Base-by-base conservation (phyloP, 2,797 vertebrate genomes). In the Gymnodraco acuticeps region DNA sequence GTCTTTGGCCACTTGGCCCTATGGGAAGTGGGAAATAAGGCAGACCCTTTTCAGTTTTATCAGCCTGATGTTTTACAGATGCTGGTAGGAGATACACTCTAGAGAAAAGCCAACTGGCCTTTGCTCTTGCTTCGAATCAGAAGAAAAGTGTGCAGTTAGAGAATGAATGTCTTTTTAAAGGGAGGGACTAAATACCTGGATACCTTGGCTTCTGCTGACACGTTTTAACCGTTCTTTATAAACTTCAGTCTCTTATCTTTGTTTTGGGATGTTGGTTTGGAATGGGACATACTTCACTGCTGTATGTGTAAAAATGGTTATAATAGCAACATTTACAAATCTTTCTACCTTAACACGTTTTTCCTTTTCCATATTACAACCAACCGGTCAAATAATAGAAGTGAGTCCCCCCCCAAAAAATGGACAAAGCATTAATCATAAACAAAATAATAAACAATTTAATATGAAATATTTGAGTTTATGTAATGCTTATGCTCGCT, bases 1-100 rank as follows among this genome's bases (percentile, higher is more conserved):
- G 69, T 68, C 64, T 77, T 56, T 43, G 54, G 16, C 48, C 45
- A 58, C 56, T 50, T 66, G 70, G 27, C 52, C 20, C 20, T 46
- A 45, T 27, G 20, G 19, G 61, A 75, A 59, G 64, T 23, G 53
- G 54, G 68, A 16, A 23, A 17, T 41, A 51, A 47, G 23, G 10
- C 59, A 46, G 23, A 47, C 19, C 6, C 4, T 2, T 71, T 65
- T 63, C n/a, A 64, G 58, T 46, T 12, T 12, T 61, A 19, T 27
- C 41, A n/a, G 38, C 14, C 33, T 1, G 5, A 54, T 27, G 27
- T 33, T 14, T 75, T 27, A 77, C 20, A 50, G 42, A 56, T 72
- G 23, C 38, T 64, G 23, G 15, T 10, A 8, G 45, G 47, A 61
- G 64, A 60, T 23, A n/a, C 45, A 23, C 17, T 43, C 20, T 27